phyloP scores from a whole-genome alignment of 1,140 invertebrate genomes.

The Papilio polytes region DNA sequence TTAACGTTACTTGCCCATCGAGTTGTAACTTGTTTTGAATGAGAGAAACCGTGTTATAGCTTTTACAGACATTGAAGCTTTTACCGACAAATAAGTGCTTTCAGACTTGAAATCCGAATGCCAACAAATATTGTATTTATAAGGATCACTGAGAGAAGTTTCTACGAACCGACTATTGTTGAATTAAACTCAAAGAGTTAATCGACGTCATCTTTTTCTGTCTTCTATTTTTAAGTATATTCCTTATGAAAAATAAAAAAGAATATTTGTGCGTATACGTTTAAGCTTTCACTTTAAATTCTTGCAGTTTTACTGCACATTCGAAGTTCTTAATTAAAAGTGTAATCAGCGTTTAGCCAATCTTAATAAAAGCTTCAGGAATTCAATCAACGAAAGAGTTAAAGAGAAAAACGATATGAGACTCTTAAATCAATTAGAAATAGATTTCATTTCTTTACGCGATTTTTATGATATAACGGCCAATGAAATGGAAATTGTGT shows the following conservation, averaged over 20 bases:
- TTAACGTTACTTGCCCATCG: constrained; percentile 14
- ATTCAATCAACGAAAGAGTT: not conserved
- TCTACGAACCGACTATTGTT: not conserved
- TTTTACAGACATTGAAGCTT: constrained; percentile 11
- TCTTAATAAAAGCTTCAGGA: not conserved
- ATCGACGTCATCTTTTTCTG: not conserved
- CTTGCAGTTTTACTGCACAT: not conserved
- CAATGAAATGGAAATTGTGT: not conserved
- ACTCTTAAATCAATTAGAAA: not conserved
- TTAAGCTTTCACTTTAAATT: not conserved
- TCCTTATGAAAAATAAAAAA: not conserved
- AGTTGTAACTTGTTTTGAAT: constrained; percentile 18
- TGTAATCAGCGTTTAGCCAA: not conserved
- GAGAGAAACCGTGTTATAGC: constrained; percentile 23
- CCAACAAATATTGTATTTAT: constrained; percentile 2
- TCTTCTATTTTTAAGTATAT: not conserved
- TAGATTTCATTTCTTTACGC: not conserved
- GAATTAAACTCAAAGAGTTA: not conserved
- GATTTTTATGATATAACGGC: not conserved
- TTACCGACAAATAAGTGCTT: not conserved
- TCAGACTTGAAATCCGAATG: not conserved
- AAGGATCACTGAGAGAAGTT: not conserved
- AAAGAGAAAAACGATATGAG: not conserved
- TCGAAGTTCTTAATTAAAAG: not conserved
- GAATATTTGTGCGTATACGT: not conserved